These are phyloP conservation scores for Amblyornis subalaris DNA, from an alignment of 2,113 vertebrate genomes.

Conservation along the genomic window DNA sequence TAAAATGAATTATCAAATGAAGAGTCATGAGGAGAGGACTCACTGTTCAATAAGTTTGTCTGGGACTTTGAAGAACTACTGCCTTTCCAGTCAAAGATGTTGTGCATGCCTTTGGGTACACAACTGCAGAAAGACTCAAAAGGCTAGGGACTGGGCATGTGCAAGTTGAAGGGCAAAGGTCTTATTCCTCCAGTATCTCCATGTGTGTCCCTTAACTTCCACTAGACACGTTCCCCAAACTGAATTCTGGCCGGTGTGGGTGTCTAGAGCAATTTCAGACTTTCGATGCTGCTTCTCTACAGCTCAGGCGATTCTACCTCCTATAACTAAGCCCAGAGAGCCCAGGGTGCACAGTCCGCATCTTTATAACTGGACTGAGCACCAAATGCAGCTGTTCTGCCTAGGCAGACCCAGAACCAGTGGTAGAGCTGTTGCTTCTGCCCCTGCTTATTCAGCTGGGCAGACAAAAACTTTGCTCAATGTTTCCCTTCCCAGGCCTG, in stretches of 20 bases:
- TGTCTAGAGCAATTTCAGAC: not conserved
- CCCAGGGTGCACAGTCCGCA: accelerated
- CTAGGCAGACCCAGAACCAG: not conserved
- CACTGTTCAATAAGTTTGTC: not conserved
- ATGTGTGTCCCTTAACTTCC: not conserved
- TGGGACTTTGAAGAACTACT: not conserved
- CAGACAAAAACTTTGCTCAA: not conserved
- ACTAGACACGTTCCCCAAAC: accelerated
- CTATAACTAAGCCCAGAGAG: not conserved
- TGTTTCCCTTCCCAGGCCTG: not conserved
- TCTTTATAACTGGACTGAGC: not conserved
- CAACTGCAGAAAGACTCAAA: not conserved
- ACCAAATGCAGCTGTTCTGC: not conserved
- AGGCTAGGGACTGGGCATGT: not conserved
- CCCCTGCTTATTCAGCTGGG: not conserved
- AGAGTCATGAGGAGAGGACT: not conserved
- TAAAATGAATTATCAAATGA: not conserved
- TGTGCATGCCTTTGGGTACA: not conserved
- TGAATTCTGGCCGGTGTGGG: not conserved
- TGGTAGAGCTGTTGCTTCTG: not conserved
- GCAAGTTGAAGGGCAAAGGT: not conserved
- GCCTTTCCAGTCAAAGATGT: not conserved
- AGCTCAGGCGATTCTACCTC: not conserved
- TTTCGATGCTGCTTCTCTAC: not conserved
- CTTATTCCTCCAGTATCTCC: not conserved